phyloP scores from a whole-genome alignment of 2,113 vertebrate species.

The Macroglossus sobrinus region DNA sequence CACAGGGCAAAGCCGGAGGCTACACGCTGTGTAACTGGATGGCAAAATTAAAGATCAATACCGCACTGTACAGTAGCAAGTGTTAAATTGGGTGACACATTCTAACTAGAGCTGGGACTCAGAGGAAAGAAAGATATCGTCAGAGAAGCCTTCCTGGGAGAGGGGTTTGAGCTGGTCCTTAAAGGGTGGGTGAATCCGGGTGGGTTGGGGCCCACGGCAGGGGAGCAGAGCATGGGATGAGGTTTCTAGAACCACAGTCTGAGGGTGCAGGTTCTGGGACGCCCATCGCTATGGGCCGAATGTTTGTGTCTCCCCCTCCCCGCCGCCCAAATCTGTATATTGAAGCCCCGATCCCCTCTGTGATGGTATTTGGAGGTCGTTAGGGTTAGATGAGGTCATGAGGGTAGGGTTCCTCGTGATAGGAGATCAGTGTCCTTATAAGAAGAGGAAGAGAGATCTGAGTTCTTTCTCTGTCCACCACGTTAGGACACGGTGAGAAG shows the following conservation, averaged over 20 bases:
- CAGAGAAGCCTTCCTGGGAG: background rate
- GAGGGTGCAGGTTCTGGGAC: rapidly evolving
- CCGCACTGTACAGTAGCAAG: background rate
- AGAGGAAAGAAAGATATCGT: no score
- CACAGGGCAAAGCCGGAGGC: background rate
- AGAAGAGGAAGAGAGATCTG: background rate
- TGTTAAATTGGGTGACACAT: background rate
- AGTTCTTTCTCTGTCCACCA: background rate
- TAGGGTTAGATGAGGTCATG: background rate
- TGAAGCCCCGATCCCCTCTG: background rate
- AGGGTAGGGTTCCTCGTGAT: background rate
- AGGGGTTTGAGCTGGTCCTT: background rate
- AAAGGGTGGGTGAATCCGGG: background rate
- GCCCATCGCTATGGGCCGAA: background rate
- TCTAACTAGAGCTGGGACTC: background rate
- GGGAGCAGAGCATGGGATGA: background rate
- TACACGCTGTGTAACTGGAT: background rate
- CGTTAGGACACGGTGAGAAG: background rate
- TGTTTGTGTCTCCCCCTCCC: background rate
- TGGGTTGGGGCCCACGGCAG: background rate
- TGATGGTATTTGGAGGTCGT: background rate
- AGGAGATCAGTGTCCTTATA: background rate
- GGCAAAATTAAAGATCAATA: conserved; percentile 8
- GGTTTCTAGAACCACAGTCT: background rate
- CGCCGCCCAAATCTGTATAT: background rate